A percentile compares a stretch with the other conserved stretches of the same genome.
phyloP scores from a whole-genome alignment of 2,113 vertebrate genomes.

The Chloropsis cyanopogon region DNA sequence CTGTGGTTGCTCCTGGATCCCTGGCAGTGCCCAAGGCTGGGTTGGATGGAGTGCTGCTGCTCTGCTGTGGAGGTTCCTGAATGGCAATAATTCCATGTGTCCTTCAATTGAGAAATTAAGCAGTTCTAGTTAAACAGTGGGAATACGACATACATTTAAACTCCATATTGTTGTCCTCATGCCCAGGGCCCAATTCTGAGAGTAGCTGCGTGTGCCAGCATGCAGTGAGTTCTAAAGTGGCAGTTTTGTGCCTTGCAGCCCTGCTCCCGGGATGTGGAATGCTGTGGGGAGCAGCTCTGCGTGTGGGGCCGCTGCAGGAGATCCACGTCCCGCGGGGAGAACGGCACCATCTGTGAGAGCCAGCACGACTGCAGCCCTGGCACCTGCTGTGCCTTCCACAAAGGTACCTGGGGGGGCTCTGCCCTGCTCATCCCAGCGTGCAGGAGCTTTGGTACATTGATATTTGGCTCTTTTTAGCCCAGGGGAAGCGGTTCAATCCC shows the following conservation, averaged over 20 bases:
- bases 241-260: constrained; percentile 48
- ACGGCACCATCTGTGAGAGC: constrained; percentile 87
- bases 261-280: constrained; percentile 85
- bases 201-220: fast-evolving
- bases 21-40: neutral
- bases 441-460: too few relatives aligned
- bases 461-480: neutral
- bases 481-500: neutral
- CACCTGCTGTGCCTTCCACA: constrained; percentile 88
- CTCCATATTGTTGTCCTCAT: fast-evolving
- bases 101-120: fast-evolving
- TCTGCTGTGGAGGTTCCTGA: neutral
- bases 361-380: constrained; percentile 83
- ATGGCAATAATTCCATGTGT: fast-evolving
- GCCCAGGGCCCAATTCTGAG: fast-evolving
- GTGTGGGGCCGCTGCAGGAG: constrained; percentile 85
- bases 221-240: neutral
- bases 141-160: fast-evolving
- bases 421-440: neutral
- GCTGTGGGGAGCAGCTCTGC: constrained; percentile 86
- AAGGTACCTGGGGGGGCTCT: constrained; percentile 52
- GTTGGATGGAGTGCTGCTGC: neutral
- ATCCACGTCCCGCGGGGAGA: constrained; percentile 76
- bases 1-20: neutral
- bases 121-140: neutral